Evolutionary conservation across 2,113 vertebrate species (phyloP).

Genomic region (Podilymbus podiceps): DNA sequence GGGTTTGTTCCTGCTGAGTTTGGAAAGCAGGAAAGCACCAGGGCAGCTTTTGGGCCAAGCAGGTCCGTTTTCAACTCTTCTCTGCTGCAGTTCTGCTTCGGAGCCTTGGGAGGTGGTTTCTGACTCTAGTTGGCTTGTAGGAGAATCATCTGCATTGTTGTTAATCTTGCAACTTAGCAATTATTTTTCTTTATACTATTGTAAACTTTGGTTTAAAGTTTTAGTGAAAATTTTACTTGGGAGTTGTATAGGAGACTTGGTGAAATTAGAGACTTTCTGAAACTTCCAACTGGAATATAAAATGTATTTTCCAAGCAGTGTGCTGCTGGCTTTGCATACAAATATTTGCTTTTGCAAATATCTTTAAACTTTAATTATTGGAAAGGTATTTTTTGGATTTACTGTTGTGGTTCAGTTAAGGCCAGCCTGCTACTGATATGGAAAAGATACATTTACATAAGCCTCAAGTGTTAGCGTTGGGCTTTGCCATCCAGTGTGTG

Average conservation of each 20-base stretch:
- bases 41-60: accelerated
- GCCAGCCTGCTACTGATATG: neutral
- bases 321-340: neutral
- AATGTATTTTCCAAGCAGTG: neutral
- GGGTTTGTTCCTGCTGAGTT: neutral
- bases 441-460: neutral
- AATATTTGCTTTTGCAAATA: neutral
- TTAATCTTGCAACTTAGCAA: neutral
- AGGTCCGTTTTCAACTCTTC: neutral
- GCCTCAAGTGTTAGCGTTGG: neutral
- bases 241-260: neutral
- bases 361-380: neutral
- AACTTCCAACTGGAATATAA: neutral
- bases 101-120: neutral
- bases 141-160: neutral
- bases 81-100: neutral
- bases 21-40: neutral
- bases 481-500: neutral
- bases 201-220: neutral
- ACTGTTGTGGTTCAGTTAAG: neutral
- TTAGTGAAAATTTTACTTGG: neutral
- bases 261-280: neutral
- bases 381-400: neutral
- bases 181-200: neutral
- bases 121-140: neutral